A percentile compares a stretch with the other conserved stretches of the same genome.
These are phyloP conservation scores for Gymnogyps californianus DNA, from an alignment of 2,113 vertebrate species.

Conservation along the genomic window DNA sequence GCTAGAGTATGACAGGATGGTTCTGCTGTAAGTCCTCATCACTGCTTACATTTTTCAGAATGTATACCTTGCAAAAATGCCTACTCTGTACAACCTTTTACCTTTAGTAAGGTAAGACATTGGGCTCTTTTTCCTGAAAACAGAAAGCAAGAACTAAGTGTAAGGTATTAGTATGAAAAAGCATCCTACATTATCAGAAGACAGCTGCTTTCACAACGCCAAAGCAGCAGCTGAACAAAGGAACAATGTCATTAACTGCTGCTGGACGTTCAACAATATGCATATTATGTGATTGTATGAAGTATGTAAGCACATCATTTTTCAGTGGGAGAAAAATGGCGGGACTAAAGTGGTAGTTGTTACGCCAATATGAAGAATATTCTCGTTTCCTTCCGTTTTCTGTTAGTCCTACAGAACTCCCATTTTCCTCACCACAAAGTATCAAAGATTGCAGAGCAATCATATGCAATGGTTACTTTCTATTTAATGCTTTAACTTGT, in stretches of 20 bases:
- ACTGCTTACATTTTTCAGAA: not conserved
- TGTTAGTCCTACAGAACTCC: not conserved
- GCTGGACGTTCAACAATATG: not conserved
- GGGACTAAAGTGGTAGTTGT: not conserved
- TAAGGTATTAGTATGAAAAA: not conserved
- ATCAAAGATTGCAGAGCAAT: not conserved
- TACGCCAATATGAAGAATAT: not conserved
- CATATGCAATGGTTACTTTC: not conserved
- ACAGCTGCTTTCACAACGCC: not conserved
- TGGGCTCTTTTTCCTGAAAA: not conserved
- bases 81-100: not conserved
- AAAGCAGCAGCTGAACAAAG: not conserved
- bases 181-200: not conserved
- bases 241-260: not conserved
- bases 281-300: not conserved
- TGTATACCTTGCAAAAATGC: not conserved
- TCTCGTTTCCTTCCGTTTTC: not conserved
- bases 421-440: not conserved
- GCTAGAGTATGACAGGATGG: not conserved
- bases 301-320: not conserved
- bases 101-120: not conserved
- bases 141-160: not conserved
- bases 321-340: not conserved
- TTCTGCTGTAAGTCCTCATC: not conserved
- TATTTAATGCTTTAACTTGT: not conserved